Evolutionary conservation across 2,113 vertebrate genomes (phyloP).

Genomic region (Microcebus tavaratra): DNA sequence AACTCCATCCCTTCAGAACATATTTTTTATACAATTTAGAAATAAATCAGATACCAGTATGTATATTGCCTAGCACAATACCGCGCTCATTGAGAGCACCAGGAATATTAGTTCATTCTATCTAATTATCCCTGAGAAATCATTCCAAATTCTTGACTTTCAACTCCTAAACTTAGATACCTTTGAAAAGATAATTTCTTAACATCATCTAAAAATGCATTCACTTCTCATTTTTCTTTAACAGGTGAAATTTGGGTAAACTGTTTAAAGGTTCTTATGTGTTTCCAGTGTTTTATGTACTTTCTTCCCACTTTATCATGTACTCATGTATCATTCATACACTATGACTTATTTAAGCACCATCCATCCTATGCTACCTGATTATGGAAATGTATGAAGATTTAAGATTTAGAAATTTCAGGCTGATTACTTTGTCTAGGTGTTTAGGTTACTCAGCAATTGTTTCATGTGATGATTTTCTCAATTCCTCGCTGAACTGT

Average conservation of each 20-base stretch:
- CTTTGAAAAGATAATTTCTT: slow-evolving; percentile 11
- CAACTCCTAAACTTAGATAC: background rate
- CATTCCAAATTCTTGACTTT: background rate
- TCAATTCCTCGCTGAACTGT: background rate
- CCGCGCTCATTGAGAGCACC: background rate
- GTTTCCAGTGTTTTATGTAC: background rate
- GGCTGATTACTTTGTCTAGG: slow-evolving; percentile 44
- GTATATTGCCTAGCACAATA: background rate
- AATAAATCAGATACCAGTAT: background rate
- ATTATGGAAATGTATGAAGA: slow-evolving; percentile 15
- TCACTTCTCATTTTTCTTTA: background rate
- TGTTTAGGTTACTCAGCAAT: background rate
- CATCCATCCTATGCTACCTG: background rate
- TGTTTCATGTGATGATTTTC: background rate
- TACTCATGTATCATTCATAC: background rate
- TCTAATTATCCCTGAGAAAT: background rate
- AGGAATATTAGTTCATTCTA: background rate
- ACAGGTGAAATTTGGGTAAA: background rate
- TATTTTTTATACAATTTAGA: background rate
- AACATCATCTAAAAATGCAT: background rate
- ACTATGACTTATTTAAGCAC: background rate
- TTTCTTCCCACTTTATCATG: background rate
- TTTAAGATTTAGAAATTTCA: slow-evolving; percentile 49
- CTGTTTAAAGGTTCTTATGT: background rate
- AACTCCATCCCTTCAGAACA: background rate